A percentile compares a stretch with the other conserved stretches of the same genome.
phyloP scores from a whole-genome alignment of 2,113 vertebrate genomes.

The Pavo muticus region DNA sequence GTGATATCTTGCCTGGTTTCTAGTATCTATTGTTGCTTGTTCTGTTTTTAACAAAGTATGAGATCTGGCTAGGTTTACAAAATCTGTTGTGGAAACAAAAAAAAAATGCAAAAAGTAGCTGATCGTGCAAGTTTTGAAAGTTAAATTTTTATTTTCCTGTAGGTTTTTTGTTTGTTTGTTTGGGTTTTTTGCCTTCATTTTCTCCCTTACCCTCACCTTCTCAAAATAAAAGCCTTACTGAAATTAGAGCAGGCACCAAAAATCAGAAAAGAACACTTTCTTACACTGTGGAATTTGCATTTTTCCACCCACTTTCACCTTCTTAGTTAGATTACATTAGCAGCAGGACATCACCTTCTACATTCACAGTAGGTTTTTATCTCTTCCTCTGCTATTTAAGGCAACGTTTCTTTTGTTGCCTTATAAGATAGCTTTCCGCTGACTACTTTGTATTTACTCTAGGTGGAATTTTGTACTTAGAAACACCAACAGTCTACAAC shows the following conservation, averaged over 20 bases:
- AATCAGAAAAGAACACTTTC: background rate
- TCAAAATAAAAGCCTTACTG: background rate
- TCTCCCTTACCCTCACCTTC: background rate
- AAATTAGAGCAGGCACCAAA: background rate
- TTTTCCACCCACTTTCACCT: accelerated
- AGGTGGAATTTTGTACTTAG: background rate
- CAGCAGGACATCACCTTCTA: background rate
- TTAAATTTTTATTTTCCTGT: background rate
- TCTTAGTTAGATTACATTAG: background rate
- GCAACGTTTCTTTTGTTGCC: background rate
- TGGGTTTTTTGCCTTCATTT: background rate
- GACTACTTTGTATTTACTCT: background rate
- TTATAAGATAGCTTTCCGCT: background rate
- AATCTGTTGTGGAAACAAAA: background rate
- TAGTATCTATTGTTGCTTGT: slow-evolving; percentile 32
- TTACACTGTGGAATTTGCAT: background rate
- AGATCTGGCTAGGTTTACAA: slow-evolving; percentile 3
- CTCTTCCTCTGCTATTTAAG: background rate
- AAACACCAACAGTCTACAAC: background rate
- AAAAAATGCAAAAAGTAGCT: background rate
- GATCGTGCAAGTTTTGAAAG: background rate
- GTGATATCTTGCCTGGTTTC: slow-evolving; percentile 20
- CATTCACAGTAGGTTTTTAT: background rate
- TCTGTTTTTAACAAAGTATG: slow-evolving; percentile 28
- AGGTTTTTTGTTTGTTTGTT: too few relatives aligned